Evolutionary conservation across 2,888 invertebrate genomes (phyloP), one percentile per base, ranked within the genome.

Genomic region (Megaustenia siamemsis): DNA sequence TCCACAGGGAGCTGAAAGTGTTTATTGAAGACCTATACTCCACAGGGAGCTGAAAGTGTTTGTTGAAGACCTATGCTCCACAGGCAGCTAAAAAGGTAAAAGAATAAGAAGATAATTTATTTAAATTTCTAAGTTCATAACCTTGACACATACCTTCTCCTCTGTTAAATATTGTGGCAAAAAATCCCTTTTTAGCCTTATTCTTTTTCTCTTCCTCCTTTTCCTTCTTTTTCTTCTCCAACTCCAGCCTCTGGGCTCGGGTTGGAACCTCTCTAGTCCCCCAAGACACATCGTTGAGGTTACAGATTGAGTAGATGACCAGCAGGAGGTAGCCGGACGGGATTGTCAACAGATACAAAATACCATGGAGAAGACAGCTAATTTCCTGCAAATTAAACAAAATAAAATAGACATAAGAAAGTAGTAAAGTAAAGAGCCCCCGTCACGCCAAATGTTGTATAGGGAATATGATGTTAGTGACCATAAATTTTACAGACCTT

Each of bases 161-260:
- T 21, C 68, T 79, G 69, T 84, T 73, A 38, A 80, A 82, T n/a
- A 78, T 83, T 28, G 79, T 68, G 18, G 82, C 83, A 81, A 90
- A 92, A 88, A 97, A 94, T 86, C 86, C 96, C 88, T 38, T 90
- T 91, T 96, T 97, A 91, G 97, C 96, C 93, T 97, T 97, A 96
- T 94, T 97, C 97, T 0, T 96, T 97, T 85, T 96, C 93, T 97
- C 87, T 73, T 89, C 88, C 77, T 97, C 97, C 38, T 86, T 87
- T 38, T 85, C 86, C 92, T 97, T 2, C 96, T 96, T 82, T 96
- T 96, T 93, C 97, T 97, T 93, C 75, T 88, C 91, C 18, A 88
- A 43, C 71, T 92, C 90, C 15, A 85, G 87, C 82, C 89, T 89
- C 8, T 91, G 89, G 82, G 91, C 91, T 45, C 90, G 90, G 43